A percentile compares a stretch with the other conserved stretches of the same genome.
These are phyloP conservation scores for Tipula lateralis DNA, from an alignment of 2,888 invertebrate genomes.

Conservation along the genomic window DNA sequence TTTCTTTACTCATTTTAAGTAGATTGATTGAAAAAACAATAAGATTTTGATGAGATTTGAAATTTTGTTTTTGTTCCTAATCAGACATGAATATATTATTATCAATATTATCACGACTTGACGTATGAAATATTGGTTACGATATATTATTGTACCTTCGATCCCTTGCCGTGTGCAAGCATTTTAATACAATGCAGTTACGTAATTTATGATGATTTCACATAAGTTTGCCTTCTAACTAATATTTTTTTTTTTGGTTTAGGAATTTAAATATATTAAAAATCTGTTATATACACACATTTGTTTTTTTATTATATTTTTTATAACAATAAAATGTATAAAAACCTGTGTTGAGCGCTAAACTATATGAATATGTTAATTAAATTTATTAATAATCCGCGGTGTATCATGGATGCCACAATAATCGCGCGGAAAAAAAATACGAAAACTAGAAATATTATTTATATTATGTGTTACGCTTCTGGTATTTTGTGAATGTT, in stretches of 20 bases:
- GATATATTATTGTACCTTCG: not conserved
- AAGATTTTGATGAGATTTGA: not conserved
- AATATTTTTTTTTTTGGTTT: not conserved
- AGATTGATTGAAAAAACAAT: not conserved
- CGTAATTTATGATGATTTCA: not conserved
- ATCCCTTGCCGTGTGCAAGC: not conserved
- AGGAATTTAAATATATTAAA: not conserved
- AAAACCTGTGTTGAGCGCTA: not conserved
- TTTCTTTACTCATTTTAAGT: not conserved
- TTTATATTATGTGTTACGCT: not conserved
- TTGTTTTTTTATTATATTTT: not conserved
- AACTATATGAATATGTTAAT: not conserved
- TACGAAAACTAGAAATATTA: not conserved
- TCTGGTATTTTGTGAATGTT: not conserved
- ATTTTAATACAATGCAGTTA: conserved; percentile 9
- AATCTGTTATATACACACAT: not conserved
- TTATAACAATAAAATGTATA: not conserved
- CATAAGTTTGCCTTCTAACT: not conserved
- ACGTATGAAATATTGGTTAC: not conserved
- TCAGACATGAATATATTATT: not conserved
- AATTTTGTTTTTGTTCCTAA: not conserved
- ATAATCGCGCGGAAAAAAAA: not conserved
- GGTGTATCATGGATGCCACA: not conserved
- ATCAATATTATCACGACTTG: not conserved
- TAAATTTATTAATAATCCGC: not conserved